These are phyloP conservation scores for Chrysemys picta DNA, from an alignment of 2,113 vertebrate genomes.

Conservation along the genomic window DNA sequence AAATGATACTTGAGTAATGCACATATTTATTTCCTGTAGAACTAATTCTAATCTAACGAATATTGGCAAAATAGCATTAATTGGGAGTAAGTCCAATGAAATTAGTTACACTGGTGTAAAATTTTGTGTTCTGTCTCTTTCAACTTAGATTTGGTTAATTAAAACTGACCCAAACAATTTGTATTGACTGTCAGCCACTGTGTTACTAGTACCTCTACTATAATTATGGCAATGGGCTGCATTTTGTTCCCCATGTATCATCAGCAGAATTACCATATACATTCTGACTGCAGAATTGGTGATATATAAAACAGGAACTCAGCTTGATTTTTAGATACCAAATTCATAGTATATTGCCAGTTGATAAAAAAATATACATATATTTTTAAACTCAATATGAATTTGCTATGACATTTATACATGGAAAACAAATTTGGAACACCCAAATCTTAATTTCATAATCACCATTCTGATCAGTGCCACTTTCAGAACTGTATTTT, in stretches of 20 bases:
- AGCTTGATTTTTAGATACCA: neutral
- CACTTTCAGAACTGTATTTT: neutral
- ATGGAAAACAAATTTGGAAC: neutral
- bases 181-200: neutral
- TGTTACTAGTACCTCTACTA: neutral
- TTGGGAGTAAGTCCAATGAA: conserved; percentile 13
- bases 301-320: neutral
- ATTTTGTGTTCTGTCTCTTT: neutral
- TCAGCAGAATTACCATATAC: neutral
- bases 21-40: conserved; percentile 16
- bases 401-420: neutral
- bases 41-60: neutral
- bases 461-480: neutral
- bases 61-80: neutral
- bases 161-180: neutral
- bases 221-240: neutral
- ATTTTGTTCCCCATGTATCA: neutral
- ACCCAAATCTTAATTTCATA: neutral
- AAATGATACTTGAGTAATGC: conserved; percentile 67
- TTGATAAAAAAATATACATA: neutral
- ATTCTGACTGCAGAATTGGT: neutral
- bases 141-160: neutral
- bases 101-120: neutral
- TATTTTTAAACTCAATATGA: neutral
- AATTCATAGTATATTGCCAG: neutral